Base-by-base conservation (phyloP, 1,140 invertebrate genomes). In the Tetramorium alpestre region DNA sequence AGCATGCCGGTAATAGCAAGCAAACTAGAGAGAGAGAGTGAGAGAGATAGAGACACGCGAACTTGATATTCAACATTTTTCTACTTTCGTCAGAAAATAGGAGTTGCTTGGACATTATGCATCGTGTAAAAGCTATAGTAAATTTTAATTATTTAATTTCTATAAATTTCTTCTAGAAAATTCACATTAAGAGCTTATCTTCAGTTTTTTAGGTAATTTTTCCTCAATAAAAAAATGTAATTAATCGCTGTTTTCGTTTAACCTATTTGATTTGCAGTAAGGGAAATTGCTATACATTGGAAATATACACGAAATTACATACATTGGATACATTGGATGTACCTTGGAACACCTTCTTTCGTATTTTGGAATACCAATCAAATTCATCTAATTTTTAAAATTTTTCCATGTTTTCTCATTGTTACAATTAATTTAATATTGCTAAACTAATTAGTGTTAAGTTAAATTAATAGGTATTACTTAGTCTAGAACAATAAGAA, bases 1-100 rank as follows among this genome's bases (percentile, higher is more conserved):
- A 95, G 89, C 95, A 95, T 95, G 95, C 94, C 93, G 92, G 92
- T 94, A 91, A 91, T 94, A 95, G 91, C 94, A 94, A 95, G 94
- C 95, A 95, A 92, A 93, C 93, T 95, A 94, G 90, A 93, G 89
- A 93, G 89, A 93, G 78, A 91, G 89, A 93, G 78, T 90, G 87
- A 92, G 76, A 92, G 80, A 88, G 22, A 80, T 56, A 84, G 69
- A 77, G 49, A 84, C 85, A 76, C 80, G 85, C 58, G 89, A 54
- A 58, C 41, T 85, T 72, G 41, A 73, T 67, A 33, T 70, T 87
- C 28, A 81, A 62, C 49, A 58, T 73, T 85, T 69, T 85, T 44
- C 69, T 67, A 47, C 25, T 77, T 28, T 38, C 8, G 51, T 62
- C 84, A 86, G 70, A 80, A 88, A 88, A 60, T 25, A 86, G 67